Base-by-base conservation (phyloP, 2,797 vertebrate genomes). In the Triplophysa yarkandensis region DNA sequence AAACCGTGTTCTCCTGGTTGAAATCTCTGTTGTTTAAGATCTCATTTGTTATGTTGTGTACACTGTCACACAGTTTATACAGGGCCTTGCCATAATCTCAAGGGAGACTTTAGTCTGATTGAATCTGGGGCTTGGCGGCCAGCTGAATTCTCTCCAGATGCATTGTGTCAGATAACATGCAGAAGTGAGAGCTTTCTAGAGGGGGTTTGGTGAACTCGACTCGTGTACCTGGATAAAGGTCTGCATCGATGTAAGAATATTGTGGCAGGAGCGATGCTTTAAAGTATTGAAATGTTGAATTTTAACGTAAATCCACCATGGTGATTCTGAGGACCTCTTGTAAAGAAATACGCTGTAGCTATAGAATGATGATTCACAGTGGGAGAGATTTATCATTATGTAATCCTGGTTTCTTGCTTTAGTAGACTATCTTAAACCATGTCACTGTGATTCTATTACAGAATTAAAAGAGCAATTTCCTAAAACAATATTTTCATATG, bases 261-360 rank as follows among this genome's bases (percentile, higher is more conserved):
- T 87, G 83, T 80, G 75, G 80, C 81, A 79, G 84, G 79, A 87
- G 83, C 77, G 74, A 19, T 67, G 58, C 21, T 74, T 19, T 92
- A 80, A 91, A 92, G 91, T 85, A 91, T 91, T 90, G 58, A 91
- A 80, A 66, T 64, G 64, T 70, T 77, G 78, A 77, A 79, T 86
- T 85, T 83, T 77, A 77, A 71, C 71, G 72, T 62, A 71, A 48
- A 69, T 48, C 79, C 60, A 17, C 61, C 6, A 30, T 11, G 14
- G 61, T 72, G 65, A 60, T 74, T 82, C 48, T 72, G 43, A 69
- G 62, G 73, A 36, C 25, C 46, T 41, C 28, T 32, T 55, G 0
- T 70, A 28, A 43, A 6, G 23, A 25, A 57, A 43, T 34, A 36
- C 2, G 48, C 21, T 54, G 8, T n/a, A 27, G 16, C 5, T 27